Evolutionary conservation across 64 coral and sea anemone genomes (phyloP).

Genomic region (Hydrozoanthus tunicans): DNA sequence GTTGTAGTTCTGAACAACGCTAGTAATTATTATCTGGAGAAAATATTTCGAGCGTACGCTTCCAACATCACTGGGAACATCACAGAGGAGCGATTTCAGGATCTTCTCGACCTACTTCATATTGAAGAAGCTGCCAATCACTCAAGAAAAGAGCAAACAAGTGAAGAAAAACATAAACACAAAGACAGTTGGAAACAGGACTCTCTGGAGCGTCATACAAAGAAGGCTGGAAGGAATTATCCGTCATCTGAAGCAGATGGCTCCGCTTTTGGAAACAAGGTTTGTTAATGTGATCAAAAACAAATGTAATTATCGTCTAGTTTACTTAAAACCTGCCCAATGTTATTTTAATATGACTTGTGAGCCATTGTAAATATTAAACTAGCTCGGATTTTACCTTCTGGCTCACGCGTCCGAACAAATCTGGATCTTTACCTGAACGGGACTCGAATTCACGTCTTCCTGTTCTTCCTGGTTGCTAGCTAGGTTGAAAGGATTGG

Average conservation of each 20-base stretch:
- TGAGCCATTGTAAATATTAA: too few relatives aligned
- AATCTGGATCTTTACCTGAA: too few relatives aligned
- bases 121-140: conserved; percentile 24
- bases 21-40: conserved; percentile 34
- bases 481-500: too few relatives aligned
- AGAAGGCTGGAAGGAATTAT: background rate
- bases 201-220: background rate
- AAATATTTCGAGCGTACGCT: conserved; percentile 45
- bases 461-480: too few relatives aligned
- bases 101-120: conserved; percentile 27
- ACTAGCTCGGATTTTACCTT: too few relatives aligned
- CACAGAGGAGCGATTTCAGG: conserved; percentile 21
- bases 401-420: too few relatives aligned
- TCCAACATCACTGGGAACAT: conserved; percentile 33
- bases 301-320: too few relatives aligned
- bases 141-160: background rate
- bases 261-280: background rate
- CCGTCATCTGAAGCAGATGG: background rate
- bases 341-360: too few relatives aligned
- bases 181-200: background rate
- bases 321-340: too few relatives aligned
- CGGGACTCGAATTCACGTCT: too few relatives aligned
- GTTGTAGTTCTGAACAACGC: conserved; percentile 45
- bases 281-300: background rate
- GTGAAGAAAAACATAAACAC: background rate